Conservation (phyloP, 2,888 invertebrate species). For the Trichogramma dendrolimi region DNA sequence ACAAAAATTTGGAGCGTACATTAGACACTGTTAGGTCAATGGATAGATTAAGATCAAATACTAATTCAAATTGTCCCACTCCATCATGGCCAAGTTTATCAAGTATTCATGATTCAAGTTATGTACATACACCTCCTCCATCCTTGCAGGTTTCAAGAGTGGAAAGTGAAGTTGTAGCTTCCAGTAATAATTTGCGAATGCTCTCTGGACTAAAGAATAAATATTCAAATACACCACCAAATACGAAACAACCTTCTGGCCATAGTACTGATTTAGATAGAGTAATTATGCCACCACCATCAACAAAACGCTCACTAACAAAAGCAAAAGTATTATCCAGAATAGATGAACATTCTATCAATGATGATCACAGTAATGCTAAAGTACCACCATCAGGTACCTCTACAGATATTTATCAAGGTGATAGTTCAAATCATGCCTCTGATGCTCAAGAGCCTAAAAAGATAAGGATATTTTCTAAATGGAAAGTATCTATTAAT, state of each 20-base stretch:
- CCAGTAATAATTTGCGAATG: constrained; percentile 38
- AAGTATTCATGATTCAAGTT: constrained; percentile 36
- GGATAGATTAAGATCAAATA: too few species aligned
- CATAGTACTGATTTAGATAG: constrained; percentile 23
- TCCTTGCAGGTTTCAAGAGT: constrained; percentile 27
- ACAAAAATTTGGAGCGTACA: too few species aligned
- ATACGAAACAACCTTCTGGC: constrained; percentile 31
- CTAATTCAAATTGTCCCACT: not conserved
- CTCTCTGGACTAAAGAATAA: not conserved
- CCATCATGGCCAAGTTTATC: constrained; percentile 35
- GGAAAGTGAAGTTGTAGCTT: constrained; percentile 41
- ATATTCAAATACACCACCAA: constrained; percentile 30
- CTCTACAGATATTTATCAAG: not conserved
- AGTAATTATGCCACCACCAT: constrained; percentile 40
- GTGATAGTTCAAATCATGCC: not conserved
- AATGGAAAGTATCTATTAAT: constrained; percentile 42
- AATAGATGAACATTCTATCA: not conserved
- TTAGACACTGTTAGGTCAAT: too few species aligned
- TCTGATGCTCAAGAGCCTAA: constrained; percentile 2
- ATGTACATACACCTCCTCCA: constrained; percentile 1
- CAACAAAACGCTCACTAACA: not conserved
- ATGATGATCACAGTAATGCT: not conserved
- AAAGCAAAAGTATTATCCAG: not conserved
- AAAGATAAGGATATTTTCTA: constrained; percentile 31
- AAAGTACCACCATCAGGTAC: not conserved